Evolutionary conservation across 1,140 invertebrate species (phyloP).

Genomic region (Neuroterus valhalla): DNA sequence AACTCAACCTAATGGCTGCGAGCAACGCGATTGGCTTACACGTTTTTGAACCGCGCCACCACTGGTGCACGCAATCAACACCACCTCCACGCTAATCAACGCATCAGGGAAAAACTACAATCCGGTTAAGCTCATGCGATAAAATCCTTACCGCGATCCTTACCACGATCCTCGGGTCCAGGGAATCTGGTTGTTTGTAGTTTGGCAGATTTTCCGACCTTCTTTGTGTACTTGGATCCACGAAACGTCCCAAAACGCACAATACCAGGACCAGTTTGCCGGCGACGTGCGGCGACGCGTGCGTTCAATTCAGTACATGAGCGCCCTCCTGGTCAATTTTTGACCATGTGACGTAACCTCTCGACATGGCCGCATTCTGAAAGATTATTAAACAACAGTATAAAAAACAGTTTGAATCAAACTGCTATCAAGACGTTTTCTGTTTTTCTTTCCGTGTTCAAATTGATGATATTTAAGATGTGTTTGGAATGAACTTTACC

Average conservation of each 20-base stretch:
- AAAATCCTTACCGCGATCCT: slow-evolving; percentile 44
- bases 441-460: too few species aligned
- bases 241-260: slow-evolving; percentile 56
- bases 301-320: slow-evolving; percentile 32
- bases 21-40: slow-evolving; percentile 52
- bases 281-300: slow-evolving; percentile 56
- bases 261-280: slow-evolving; percentile 55
- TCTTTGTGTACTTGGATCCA: slow-evolving; percentile 41
- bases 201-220: slow-evolving; percentile 47
- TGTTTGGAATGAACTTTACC: too few species aligned
- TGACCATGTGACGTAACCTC: too few species aligned
- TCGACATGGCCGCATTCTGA: too few species aligned
- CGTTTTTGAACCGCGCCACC: slow-evolving; percentile 39
- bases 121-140: slow-evolving; percentile 36
- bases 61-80: slow-evolving; percentile 47
- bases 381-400: too few species aligned
- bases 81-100: slow-evolving; percentile 53
- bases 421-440: too few species aligned
- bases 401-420: too few species aligned
- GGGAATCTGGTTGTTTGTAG: slow-evolving; percentile 41
- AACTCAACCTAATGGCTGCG: slow-evolving; percentile 55
- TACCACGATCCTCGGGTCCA: slow-evolving; percentile 43
- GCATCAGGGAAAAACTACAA: slow-evolving; percentile 44
- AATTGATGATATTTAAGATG: too few species aligned
- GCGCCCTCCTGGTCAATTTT: neutral